Evolutionary conservation across 2,888 invertebrate genomes (phyloP).

Genomic region (Pimpla rufipes): DNA sequence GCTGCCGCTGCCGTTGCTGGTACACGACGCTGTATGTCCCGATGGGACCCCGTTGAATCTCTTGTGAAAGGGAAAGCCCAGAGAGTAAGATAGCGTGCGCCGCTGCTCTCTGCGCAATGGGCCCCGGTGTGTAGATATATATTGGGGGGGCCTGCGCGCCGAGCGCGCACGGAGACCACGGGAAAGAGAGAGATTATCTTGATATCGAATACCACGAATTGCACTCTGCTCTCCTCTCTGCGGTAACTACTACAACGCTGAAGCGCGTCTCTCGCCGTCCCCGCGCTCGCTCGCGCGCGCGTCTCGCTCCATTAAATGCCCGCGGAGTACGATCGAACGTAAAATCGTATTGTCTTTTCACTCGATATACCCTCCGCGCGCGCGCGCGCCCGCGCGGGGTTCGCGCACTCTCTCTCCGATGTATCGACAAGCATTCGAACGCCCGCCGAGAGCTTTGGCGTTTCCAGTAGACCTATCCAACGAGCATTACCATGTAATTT

Average conservation of each 20-base stretch:
- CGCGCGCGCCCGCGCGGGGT: too few relatives aligned
- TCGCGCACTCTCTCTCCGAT: constrained; percentile 5
- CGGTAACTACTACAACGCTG: constrained; percentile 60
- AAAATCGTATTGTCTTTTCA: constrained; percentile 72
- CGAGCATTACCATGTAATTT: constrained; percentile 69
- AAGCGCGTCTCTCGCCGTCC: not conserved
- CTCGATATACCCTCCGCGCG: constrained; percentile 51
- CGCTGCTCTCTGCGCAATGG: constrained; percentile 3
- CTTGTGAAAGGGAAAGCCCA: constrained; percentile 78
- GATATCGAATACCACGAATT: constrained; percentile 85
- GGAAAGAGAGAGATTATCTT: constrained; percentile 83
- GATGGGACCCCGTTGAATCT: constrained; percentile 68
- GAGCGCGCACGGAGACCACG: constrained; percentile 59
- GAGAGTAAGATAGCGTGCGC: constrained; percentile 68
- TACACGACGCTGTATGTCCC: constrained; percentile 57
- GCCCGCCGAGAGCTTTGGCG: constrained; percentile 33
- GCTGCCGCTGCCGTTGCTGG: constrained; percentile 38
- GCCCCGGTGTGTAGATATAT: constrained; percentile 41
- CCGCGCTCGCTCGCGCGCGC: too few relatives aligned
- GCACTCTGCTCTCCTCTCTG: constrained; percentile 80
- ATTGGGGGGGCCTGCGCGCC: constrained; percentile 45
- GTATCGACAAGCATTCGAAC: constrained; percentile 44
- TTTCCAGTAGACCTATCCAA: constrained; percentile 46
- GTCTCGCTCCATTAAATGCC: constrained; percentile 72
- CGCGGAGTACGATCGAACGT: constrained; percentile 68